phyloP scores from a whole-genome alignment of 2,888 invertebrate genomes.

The Pristionchus fissidentatus region DNA sequence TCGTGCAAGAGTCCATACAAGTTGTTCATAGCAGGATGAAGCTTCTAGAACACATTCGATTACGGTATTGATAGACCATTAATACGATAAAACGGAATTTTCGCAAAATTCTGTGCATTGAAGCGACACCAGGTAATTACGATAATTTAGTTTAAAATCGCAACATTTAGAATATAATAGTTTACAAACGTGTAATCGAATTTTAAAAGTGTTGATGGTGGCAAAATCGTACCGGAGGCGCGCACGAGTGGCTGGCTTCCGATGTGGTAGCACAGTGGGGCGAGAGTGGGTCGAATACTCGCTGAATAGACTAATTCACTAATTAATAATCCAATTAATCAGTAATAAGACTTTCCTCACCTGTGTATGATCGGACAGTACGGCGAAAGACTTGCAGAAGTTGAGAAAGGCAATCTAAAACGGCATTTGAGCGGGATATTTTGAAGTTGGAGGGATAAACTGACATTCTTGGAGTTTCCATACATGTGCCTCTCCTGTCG shows the following conservation, averaged over 20 bases:
- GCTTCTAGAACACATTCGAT: no score
- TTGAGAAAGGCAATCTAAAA: conserved; percentile 35
- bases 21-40: no score
- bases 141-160: no score
- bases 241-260: not conserved
- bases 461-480: conserved; percentile 6
- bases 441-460: not conserved
- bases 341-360: not conserved
- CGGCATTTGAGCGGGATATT: not conserved
- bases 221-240: not conserved
- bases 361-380: not conserved
- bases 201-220: no score
- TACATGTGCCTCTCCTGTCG: conserved; percentile 1
- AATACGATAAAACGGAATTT: no score
- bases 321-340: not conserved
- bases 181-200: no score
- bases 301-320: not conserved
- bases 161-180: no score
- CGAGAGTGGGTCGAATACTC: not conserved
- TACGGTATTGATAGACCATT: no score
- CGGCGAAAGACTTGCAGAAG: conserved; percentile 23
- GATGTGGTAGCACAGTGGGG: not conserved
- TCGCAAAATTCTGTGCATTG: no score
- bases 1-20: no score
- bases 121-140: no score